Base-by-base conservation (phyloP, 1,140 invertebrate genomes). In the Philaenus spumarius region DNA sequence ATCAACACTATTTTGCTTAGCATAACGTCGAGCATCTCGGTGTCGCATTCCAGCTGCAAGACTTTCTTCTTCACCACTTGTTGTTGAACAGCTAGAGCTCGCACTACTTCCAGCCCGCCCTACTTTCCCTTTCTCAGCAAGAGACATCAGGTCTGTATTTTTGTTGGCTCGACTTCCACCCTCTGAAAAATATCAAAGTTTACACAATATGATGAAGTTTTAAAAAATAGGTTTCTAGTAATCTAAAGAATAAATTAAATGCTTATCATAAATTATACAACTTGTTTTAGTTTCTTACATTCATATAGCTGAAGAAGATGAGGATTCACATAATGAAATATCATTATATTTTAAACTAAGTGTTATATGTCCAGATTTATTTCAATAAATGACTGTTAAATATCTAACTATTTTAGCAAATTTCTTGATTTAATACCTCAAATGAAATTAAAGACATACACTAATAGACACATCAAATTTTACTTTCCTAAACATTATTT, bases 51-150 rank as follows among this genome's bases (percentile, higher is more conserved):
- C 62, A 15, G 61, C 42, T 23, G 22, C 43, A 47, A 30, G 9
- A 51, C 35, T 34, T 53, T 71, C 70, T 66, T 73, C 62, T 67
- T 72, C 64, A 66, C 69, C 53, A 64, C 71, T 60, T 67, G 69
- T 69, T 67, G 62, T 74, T 67, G 68, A 70, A 9, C 66, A 69
- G 14, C 65, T 66, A 26, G 67, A 69, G 34, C 69, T 71, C 9
- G 66, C 65, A n/a, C 66, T 67, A 20, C 67, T 69, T 11, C 66
- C 62, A 1, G 61, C 53, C 1, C 62, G 60, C 2, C 55, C 24
- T 26, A 77, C 74, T 37, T 74, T 69, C 1, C 78, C 79, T 62
- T 80, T 80, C 62, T 81, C 79, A 5, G 78, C 77, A 58, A 80
- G 65, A 6, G 79, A 81, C 53, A 81, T 79, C n/a, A 79, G 70